Evolutionary conservation across 2,113 vertebrate species (phyloP).

Genomic region (Amia ocellicauda): DNA sequence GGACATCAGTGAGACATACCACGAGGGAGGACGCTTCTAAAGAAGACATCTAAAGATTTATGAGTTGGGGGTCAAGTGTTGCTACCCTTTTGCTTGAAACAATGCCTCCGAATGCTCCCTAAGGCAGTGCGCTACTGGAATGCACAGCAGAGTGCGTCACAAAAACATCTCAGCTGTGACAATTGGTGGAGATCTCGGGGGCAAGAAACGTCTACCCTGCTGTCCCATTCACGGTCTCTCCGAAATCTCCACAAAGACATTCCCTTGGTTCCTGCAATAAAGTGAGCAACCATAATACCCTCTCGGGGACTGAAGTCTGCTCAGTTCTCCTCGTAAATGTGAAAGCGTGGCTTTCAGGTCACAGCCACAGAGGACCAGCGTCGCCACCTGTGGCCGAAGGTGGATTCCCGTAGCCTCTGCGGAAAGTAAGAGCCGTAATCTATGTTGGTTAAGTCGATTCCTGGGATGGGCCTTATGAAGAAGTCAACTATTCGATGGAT

Average conservation of each 20-base stretch:
- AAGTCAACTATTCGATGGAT: background rate
- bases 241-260: background rate
- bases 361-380: no score
- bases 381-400: no score
- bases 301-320: no score
- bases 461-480: background rate
- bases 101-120: background rate
- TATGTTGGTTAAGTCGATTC: background rate
- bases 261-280: slow-evolving; percentile 7
- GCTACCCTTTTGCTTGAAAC: background rate
- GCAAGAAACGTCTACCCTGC: slow-evolving; percentile 28
- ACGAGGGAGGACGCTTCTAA: background rate
- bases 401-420: background rate
- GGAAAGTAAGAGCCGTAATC: slow-evolving; percentile 6
- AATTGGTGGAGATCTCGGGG: slow-evolving; percentile 24
- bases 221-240: background rate
- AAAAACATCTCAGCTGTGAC: slow-evolving; percentile 18
- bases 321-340: no score
- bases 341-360: no score
- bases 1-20: background rate
- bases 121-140: slow-evolving; percentile 10
- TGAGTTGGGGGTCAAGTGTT: background rate
- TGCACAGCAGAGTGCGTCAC: slow-evolving; percentile 8
- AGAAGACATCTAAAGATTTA: slow-evolving; percentile 4
- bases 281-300: background rate